phyloP scores from a whole-genome alignment of 2,888 invertebrate species.

The Prosopocoilus inquinatus region DNA sequence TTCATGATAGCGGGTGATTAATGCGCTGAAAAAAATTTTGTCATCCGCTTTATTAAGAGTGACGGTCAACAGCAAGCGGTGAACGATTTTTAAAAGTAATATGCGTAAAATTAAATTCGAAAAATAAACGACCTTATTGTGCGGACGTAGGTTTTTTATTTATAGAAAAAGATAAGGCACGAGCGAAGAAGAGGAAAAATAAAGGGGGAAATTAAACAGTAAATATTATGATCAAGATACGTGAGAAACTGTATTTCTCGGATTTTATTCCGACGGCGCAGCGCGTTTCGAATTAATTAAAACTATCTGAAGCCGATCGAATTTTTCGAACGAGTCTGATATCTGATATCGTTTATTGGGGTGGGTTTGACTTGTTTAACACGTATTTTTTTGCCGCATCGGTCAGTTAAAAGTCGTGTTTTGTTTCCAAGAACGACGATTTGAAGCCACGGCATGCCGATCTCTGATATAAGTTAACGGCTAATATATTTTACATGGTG shows the following conservation, averaged over 20 bases:
- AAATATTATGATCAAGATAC: slow-evolving; percentile 1
- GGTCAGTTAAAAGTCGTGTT: slow-evolving; percentile 37
- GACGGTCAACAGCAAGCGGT: no score
- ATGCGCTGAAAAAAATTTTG: no score
- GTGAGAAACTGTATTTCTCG: neutral
- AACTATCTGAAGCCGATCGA: neutral
- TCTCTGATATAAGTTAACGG: slow-evolving; percentile 44
- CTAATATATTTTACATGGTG: slow-evolving; percentile 43
- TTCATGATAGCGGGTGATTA: no score
- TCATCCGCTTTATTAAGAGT: no score
- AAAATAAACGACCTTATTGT: slow-evolving; percentile 2
- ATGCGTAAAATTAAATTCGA: no score
- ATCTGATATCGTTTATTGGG: slow-evolving; percentile 1
- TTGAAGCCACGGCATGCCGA: slow-evolving; percentile 40
- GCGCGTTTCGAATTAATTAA: slow-evolving; percentile 1
- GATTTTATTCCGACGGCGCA: neutral
- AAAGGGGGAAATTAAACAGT: neutral
- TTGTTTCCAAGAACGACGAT: slow-evolving; percentile 39
- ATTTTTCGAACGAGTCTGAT: slow-evolving; percentile 1
- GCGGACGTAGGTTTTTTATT: neutral
- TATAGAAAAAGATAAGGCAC: slow-evolving; percentile 1
- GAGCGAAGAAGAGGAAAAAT: neutral
- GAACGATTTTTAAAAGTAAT: no score
- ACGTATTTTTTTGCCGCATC: slow-evolving; percentile 32
- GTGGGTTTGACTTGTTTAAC: slow-evolving; percentile 24